Evolutionary conservation across 2,888 invertebrate genomes (phyloP), one percentile per base, ranked within the genome.

Genomic region (Drosophila putrida): DNA sequence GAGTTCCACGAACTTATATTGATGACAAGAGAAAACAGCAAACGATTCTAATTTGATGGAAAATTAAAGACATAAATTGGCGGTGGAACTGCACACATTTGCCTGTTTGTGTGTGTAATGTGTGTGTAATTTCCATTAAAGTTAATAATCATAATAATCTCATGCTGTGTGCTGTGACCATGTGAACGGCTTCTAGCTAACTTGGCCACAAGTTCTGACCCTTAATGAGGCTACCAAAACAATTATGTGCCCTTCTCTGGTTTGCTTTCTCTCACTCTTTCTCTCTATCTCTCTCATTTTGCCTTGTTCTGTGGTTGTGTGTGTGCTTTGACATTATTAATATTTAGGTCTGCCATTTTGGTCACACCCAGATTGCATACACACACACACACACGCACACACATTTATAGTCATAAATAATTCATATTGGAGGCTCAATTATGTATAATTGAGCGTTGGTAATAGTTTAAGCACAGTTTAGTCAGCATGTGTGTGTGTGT

Each of bases 381-480:
- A 36, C 44, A 33, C 15, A 46, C 10, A 31, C 6, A 41, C 6
- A 10, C 9, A 9, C 6, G 9, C 35, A 55, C 25, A 35, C 6
- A 4, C 9, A 10, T n/a, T 13, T 33, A 38, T n/a, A 10, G 27
- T 63, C 64, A 73, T 76, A 73, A 73, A 76, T 70, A 70, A 76
- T 75, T 75, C 75, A 75, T 61, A 64, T 50, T 58, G 60, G 57
- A 60, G 75, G 68, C 60, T 75, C 77, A 77, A 75, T 78, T 78
- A 78, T 73, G 51, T 73, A 75, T 80, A 82, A 76, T 84, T 82
- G 69, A 75, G 78, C 72, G 75, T 68, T 65, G 70, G 68, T 60
- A 75, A 75, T 75, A 71, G 77, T 80, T 71, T 75, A 71, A 77
- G 67, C 75, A 83, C 81, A 70, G 64, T 79, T 81, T 62, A 70